Conservation (phyloP, 1,140 invertebrate species). For the Euura lappo region DNA sequence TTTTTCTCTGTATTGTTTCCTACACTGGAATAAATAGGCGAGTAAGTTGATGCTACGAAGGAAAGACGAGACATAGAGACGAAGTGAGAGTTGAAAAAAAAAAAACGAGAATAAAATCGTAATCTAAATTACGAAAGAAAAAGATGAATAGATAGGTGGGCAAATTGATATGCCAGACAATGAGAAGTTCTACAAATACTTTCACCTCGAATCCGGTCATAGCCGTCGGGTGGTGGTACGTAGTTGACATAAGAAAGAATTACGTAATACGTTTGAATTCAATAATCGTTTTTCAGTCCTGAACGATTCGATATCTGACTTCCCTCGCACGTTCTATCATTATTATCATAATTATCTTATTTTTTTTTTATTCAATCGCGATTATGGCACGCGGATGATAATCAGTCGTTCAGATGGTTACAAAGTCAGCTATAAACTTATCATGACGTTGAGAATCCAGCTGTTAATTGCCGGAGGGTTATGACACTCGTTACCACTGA, state of each 20-base stretch:
- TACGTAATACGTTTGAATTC: background rate
- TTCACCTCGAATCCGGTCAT: background rate
- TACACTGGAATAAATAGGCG: no score
- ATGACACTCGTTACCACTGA: no score
- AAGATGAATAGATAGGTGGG: background rate
- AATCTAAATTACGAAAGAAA: background rate
- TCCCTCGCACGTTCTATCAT: no score
- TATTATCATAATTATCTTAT: no score
- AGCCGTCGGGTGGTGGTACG: background rate
- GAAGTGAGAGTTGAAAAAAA: background rate
- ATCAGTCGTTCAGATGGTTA: no score
- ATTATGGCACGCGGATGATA: no score
- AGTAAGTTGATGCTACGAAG: no score
- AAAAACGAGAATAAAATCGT: background rate
- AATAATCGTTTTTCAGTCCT: background rate
- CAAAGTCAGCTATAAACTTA: no score
- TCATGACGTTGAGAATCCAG: no score
- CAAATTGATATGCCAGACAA: conserved; percentile 7
- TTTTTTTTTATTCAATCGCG: no score
- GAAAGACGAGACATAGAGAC: background rate
- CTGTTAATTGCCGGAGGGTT: no score
- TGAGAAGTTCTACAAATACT: background rate
- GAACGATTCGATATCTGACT: background rate
- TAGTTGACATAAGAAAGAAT: conserved; percentile 1
- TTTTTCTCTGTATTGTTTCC: no score